Conservation (phyloP, 2,888 invertebrate species). For the Plutella xylostella region DNA sequence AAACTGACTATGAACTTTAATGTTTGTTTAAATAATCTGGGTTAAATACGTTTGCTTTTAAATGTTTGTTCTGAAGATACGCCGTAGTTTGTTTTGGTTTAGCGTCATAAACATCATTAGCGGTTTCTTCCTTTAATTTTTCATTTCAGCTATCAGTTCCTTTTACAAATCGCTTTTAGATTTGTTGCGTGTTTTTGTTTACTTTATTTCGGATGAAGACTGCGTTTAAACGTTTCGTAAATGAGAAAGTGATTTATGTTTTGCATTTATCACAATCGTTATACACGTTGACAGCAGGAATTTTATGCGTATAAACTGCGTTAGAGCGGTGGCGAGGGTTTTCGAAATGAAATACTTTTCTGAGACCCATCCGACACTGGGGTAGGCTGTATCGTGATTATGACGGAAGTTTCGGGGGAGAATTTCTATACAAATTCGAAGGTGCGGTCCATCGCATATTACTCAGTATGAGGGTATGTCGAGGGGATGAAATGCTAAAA, state of each 20-base stretch:
- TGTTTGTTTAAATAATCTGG: slow-evolving; percentile 6
- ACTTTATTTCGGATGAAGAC: too few species aligned
- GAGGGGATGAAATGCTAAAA: slow-evolving; percentile 49
- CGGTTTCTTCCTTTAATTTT: not conserved
- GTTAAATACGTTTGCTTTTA: slow-evolving; percentile 2
- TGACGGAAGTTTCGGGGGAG: slow-evolving; percentile 6
- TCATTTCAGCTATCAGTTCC: not conserved
- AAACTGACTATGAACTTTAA: slow-evolving; percentile 8
- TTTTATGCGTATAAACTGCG: too few species aligned
- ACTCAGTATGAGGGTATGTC: slow-evolving; percentile 21
- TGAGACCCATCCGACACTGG: too few species aligned
- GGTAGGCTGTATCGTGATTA: too few species aligned
- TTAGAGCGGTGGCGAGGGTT: too few species aligned
- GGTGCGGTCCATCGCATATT: slow-evolving; percentile 8
- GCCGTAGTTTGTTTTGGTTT: not conserved
- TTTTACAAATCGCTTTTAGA: not conserved
- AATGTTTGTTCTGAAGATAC: too few species aligned
- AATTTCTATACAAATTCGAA: slow-evolving; percentile 3
- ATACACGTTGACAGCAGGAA: too few species aligned
- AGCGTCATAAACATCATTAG: not conserved
- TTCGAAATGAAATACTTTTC: too few species aligned
- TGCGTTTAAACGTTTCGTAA: too few species aligned
- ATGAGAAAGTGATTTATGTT: too few species aligned
- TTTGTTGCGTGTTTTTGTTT: not conserved
- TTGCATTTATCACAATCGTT: too few species aligned